Percentiles rank a stretch among this genome's conserved stretches.
These are phyloP conservation scores for Temnothorax ravouxi DNA, from an alignment of 2,888 invertebrate genomes.

Conservation along the genomic window DNA sequence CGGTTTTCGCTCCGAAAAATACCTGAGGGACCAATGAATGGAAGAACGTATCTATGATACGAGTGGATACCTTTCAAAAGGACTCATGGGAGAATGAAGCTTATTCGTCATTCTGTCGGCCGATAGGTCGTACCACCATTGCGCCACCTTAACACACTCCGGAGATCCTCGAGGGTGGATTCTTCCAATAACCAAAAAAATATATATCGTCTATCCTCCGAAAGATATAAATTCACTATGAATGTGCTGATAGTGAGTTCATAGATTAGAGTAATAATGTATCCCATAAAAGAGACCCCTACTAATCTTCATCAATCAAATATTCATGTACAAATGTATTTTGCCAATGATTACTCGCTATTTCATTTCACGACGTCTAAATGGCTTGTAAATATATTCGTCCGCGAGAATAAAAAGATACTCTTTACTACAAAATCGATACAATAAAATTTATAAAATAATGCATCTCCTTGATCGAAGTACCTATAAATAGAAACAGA, in stretches of 20 bases:
- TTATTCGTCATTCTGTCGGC: slow-evolving; percentile 74
- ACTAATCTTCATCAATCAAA: slow-evolving; percentile 38
- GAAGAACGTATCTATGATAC: slow-evolving; percentile 54
- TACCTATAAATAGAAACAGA: background rate
- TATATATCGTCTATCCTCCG: slow-evolving; percentile 54
- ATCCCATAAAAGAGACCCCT: background rate
- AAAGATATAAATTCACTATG: slow-evolving; percentile 60
- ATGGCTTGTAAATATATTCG: slow-evolving; percentile 3
- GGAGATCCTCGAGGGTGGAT: slow-evolving; percentile 60
- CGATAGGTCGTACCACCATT: slow-evolving; percentile 59
- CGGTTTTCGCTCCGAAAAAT: slow-evolving; percentile 48
- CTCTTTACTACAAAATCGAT: background rate
- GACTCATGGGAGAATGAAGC: slow-evolving; percentile 59
- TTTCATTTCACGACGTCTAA: background rate
- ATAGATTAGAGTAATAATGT: slow-evolving; percentile 11
- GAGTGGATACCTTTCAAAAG: slow-evolving; percentile 59
- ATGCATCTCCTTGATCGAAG: background rate
- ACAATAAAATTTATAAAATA: background rate
- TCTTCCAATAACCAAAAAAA: slow-evolving; percentile 60
- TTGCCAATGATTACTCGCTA: background rate
- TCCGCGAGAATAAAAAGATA: slow-evolving; percentile 2
- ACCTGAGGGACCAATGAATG: slow-evolving; percentile 55
- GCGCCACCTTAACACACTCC: slow-evolving; percentile 57
- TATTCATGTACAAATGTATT: slow-evolving; percentile 1
- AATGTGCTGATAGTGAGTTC: slow-evolving; percentile 14